Evolutionary conservation across 2,113 vertebrate species (phyloP), one percentile per base, ranked within the genome.

Genomic region (Brachionichthys hirsutus): DNA sequence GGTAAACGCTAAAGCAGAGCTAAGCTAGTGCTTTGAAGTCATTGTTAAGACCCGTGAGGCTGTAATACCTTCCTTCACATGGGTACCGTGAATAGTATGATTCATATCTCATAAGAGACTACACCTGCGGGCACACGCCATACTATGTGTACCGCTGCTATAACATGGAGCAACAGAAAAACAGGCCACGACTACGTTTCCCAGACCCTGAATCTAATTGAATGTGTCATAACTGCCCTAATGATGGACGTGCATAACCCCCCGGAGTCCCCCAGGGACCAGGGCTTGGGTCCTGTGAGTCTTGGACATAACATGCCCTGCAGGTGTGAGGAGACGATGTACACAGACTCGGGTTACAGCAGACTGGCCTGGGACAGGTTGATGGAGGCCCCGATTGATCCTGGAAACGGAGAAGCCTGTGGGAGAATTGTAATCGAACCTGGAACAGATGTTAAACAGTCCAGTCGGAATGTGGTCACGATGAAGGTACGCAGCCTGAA

Each of bases 381-480:
- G 77, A 60, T 61, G 59, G 84, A 70, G 42, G 62, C 51, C 72
- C 54, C 63, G 84, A 86, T 78, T 87, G 87, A 87, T 82, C 83
- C 64, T 78, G 71, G 75, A 86, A 85, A 77, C 69, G 76, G 73
- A 80, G 80, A 78, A 56, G 80, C 76, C 74, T 66, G 78, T 78
- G 85, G 80, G 80, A 86, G 70, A 75, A 60, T 17, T 53, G 75
- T 75, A 80, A 80, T 60, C 58, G 67, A 88, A 90, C 72, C 81
- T 80, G 61, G 55, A 81, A 70, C 82, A 82, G 71, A 83, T 83
- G 79, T 81, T 67, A 18, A 80, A 81, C 69, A 80, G 67, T 59
- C 44, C 66, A 19, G 56, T 34, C 54, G 52, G 61, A 80, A 77
- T 70, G 74, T 38, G 36, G 43, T 46, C 59, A 48, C 30, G 43